Percentiles rank a stretch among this genome's conserved stretches.
phyloP scores from a whole-genome alignment of 2,113 vertebrate genomes.

The Anolis carolinensis region DNA sequence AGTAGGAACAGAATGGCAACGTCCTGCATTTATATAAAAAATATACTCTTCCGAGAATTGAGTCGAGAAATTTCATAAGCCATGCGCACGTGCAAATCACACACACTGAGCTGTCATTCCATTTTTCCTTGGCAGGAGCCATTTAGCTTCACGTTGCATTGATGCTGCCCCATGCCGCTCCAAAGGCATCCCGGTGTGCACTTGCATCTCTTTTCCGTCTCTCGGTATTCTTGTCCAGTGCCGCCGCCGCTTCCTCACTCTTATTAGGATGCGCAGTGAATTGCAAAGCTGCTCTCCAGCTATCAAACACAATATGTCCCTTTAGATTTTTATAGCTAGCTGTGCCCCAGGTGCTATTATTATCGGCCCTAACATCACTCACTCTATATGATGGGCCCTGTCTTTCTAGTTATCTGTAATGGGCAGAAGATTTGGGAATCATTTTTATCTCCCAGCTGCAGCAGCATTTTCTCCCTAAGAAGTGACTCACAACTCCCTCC shows the following conservation, averaged over 20 bases:
- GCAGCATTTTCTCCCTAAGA: conserved; percentile 52
- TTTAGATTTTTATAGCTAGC: conserved; percentile 55
- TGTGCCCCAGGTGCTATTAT: conserved; percentile 48
- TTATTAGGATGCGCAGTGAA: conserved; percentile 44
- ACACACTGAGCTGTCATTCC: background rate
- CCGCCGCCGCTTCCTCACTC: conserved; percentile 1
- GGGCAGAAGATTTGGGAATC: conserved; percentile 57
- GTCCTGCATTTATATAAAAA: background rate
- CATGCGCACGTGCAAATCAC: background rate
- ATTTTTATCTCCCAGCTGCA: conserved; percentile 60
- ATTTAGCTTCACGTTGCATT: conserved; percentile 21
- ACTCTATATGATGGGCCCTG: conserved; percentile 50
- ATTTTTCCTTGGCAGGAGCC: conserved; percentile 9
- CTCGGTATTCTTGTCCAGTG: conserved; percentile 24
- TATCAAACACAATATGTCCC: conserved; percentile 53
- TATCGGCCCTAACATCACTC: conserved; percentile 56
- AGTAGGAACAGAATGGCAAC: too few species aligned
- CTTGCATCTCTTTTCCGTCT: conserved; percentile 33
- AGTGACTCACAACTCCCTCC: conserved; percentile 17
- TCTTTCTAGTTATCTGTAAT: conserved; percentile 65
- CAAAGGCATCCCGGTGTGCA: conserved; percentile 19
- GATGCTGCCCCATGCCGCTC: conserved; percentile 32
- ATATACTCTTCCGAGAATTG: background rate
- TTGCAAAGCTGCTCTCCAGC: conserved; percentile 47
- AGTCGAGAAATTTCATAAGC: background rate